phyloP scores from a whole-genome alignment of 2,113 vertebrate genomes.

The Poeciliopsis turrubarensis region DNA sequence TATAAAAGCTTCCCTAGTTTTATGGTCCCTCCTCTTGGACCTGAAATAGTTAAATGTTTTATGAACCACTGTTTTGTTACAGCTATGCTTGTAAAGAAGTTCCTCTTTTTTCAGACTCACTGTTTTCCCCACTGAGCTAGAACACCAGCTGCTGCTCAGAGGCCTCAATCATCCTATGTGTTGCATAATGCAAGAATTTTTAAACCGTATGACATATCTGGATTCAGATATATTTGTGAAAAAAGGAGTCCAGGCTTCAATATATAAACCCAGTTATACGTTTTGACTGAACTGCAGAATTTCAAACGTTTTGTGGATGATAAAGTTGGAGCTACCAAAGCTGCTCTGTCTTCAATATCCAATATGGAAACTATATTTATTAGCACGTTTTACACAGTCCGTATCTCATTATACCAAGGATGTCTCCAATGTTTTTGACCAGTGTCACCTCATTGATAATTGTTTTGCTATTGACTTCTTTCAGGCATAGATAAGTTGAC shows the following conservation, averaged over 20 bases:
- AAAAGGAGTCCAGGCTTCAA: background rate
- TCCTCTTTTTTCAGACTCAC: background rate
- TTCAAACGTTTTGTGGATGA: no score
- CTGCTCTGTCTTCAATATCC: no score
- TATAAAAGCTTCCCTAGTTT: background rate
- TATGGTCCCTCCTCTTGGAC: background rate
- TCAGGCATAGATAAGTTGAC: constrained; percentile 96
- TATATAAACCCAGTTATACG: no score
- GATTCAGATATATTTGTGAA: background rate
- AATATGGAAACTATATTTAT: no score
- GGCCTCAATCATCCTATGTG: background rate
- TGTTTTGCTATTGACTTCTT: background rate
- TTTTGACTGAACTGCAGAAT: no score
- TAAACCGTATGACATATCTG: background rate
- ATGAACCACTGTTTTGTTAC: background rate
- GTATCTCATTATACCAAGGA: no score
- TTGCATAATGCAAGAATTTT: background rate
- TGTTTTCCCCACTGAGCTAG: background rate
- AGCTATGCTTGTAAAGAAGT: background rate
- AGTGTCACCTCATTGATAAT: background rate
- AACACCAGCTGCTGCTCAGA: background rate
- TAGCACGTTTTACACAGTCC: no score
- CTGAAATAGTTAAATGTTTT: background rate
- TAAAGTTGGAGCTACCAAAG: no score
- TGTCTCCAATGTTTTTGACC: no score